Evolutionary conservation across 2,888 invertebrate species (phyloP).

Genomic region (Perizoma affinitatum): DNA sequence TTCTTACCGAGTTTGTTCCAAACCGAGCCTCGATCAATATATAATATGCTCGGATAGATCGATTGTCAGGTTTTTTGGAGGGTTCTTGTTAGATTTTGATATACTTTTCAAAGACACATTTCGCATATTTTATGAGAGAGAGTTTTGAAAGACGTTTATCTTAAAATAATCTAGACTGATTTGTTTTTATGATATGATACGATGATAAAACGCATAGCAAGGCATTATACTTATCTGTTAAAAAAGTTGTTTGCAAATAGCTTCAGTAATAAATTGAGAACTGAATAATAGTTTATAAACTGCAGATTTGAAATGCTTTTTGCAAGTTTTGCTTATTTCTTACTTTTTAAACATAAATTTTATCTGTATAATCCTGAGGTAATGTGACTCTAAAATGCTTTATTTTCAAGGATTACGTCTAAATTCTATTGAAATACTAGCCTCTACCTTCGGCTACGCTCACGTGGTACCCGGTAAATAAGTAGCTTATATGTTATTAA

Average conservation of each 20-base stretch:
- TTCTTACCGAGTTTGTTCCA: slow-evolving; percentile 58
- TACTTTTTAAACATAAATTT: slow-evolving; percentile 9
- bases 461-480: too few relatives aligned
- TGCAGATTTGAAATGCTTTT: slow-evolving; percentile 9
- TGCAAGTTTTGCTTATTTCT: slow-evolving; percentile 12
- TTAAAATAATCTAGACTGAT: not conserved
- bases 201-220: not conserved
- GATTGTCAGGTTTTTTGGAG: slow-evolving; percentile 26
- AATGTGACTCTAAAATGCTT: not conserved
- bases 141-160: not conserved
- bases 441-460: too few relatives aligned
- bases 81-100: slow-evolving; percentile 18
- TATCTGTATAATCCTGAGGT: not conserved
- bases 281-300: slow-evolving; percentile 20
- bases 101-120: not conserved
- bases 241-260: not conserved
- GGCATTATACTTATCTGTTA: not conserved
- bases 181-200: not conserved
- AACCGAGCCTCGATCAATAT: slow-evolving; percentile 36
- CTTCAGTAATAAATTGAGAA: slow-evolving; percentile 9
- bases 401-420: not conserved
- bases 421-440: too few relatives aligned
- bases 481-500: too few relatives aligned
- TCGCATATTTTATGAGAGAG: slow-evolving; percentile 2
- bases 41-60: slow-evolving; percentile 31